These are phyloP conservation scores for Geotrupes spiniger DNA, from an alignment of 2,888 invertebrate species.

Conservation along the genomic window DNA sequence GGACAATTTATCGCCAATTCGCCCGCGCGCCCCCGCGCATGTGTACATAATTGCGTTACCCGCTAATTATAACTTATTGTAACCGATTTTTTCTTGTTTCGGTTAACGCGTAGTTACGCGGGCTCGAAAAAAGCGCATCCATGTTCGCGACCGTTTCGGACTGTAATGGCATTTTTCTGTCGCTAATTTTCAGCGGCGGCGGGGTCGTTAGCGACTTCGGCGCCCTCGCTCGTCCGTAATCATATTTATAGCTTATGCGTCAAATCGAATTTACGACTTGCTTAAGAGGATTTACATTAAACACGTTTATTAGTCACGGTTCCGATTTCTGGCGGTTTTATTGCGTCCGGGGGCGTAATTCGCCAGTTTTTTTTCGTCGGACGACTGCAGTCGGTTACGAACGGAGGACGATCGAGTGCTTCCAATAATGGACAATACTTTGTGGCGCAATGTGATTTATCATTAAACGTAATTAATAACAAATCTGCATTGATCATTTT, in stretches of 20 bases:
- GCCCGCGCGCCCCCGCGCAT: background rate
- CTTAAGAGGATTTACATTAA: conserved; percentile 34
- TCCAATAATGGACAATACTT: no score
- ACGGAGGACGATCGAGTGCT: no score
- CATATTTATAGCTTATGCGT: conserved; percentile 36
- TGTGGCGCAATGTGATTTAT: no score
- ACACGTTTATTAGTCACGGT: conserved; percentile 28
- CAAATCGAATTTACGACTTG: conserved; percentile 36
- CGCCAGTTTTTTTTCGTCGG: no score
- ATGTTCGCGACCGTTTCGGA: background rate
- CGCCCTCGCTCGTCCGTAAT: conserved; percentile 29
- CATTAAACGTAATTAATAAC: no score
- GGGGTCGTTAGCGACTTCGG: conserved; percentile 30
- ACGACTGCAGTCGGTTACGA: no score
- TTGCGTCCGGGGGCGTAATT: no score
- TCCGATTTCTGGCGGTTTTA: conserved; percentile 23
- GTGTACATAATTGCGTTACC: no score
- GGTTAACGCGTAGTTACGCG: background rate
- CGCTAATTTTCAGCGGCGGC: conserved; percentile 25
- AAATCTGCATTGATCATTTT: no score
- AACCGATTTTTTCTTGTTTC: conserved; percentile 3
- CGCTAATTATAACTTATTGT: background rate
- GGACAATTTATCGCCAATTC: no score
- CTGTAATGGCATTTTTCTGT: conserved; percentile 27
- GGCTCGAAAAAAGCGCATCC: background rate